Percentiles rank a stretch among this genome's conserved stretches.
These are phyloP conservation scores for Ceuthmochares aereus DNA, from an alignment of 2,113 vertebrate genomes.

Conservation along the genomic window DNA sequence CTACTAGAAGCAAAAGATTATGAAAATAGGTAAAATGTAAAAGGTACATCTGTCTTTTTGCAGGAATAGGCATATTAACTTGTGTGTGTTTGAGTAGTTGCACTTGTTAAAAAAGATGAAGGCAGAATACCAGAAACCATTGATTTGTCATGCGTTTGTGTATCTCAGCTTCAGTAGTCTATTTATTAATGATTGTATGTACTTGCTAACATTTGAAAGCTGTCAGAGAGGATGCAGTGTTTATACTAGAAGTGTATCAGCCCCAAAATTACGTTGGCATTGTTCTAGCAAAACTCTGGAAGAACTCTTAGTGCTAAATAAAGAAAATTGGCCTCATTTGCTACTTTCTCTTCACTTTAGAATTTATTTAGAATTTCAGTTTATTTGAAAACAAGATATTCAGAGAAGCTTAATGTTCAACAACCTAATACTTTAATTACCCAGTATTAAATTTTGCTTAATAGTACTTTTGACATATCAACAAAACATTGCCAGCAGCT, in stretches of 20 bases:
- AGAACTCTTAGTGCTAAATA: not conserved
- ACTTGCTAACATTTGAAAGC: not conserved
- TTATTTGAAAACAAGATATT: not conserved
- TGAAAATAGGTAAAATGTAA: not conserved
- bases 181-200: not conserved
- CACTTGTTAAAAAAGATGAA: not conserved
- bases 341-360: not conserved
- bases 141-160: not conserved
- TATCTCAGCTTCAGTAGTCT: not conserved
- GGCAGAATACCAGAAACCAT: not conserved
- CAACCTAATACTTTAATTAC: constrained; percentile 14
- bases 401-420: not conserved
- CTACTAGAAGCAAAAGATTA: not conserved
- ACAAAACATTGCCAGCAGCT: not conserved
- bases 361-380: not conserved
- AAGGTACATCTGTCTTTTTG: not conserved
- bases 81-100: not conserved
- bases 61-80: not conserved
- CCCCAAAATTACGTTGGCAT: not conserved
- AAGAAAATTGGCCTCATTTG: not conserved
- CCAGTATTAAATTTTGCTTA: not conserved
- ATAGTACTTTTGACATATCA: not conserved
- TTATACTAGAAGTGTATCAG: not conserved
- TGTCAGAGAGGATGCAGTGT: not conserved
- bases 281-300: not conserved